Percentiles rank a stretch among this genome's conserved stretches.
Conservation (phyloP, 23 tunicate species). For the Halocynthia roretzi region DNA sequence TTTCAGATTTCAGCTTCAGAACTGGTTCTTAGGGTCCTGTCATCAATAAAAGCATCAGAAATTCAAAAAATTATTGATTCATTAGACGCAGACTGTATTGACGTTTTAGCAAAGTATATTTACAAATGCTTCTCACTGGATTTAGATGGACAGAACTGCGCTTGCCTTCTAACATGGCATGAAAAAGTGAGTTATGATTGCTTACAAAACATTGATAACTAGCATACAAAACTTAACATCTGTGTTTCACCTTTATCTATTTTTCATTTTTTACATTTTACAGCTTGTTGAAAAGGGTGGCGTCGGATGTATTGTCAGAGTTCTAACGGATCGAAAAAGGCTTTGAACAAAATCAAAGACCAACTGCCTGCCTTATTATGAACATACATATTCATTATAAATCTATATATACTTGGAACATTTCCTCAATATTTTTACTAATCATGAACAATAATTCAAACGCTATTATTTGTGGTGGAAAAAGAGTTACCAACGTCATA, state of each 20-base stretch:
- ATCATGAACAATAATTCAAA: no score
- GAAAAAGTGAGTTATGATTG: constrained; percentile 39
- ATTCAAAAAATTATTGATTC: constrained; percentile 53
- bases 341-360: constrained; percentile 17
- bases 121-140: constrained; percentile 90
- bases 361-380: no score
- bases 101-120: constrained; percentile 80
- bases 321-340: constrained; percentile 79
- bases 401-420: no score
- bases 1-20: constrained; percentile 35
- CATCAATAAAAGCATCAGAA: constrained; percentile 64
- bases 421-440: no score
- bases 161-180: constrained; percentile 73
- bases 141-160: constrained; percentile 86
- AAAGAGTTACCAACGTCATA: no score
- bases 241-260: not conserved
- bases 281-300: constrained; percentile 64
- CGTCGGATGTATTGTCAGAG: constrained; percentile 81
- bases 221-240: not conserved
- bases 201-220: not conserved
- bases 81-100: constrained; percentile 55
- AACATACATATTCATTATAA: no score
- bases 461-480: no score
- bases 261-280: not conserved
- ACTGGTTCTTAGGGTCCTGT: constrained; percentile 69